A percentile compares a stretch with the other conserved stretches of the same genome.
These are phyloP conservation scores for Cataglyphis rosenhaueri DNA, from an alignment of 2,888 invertebrate genomes.

Conservation along the genomic window DNA sequence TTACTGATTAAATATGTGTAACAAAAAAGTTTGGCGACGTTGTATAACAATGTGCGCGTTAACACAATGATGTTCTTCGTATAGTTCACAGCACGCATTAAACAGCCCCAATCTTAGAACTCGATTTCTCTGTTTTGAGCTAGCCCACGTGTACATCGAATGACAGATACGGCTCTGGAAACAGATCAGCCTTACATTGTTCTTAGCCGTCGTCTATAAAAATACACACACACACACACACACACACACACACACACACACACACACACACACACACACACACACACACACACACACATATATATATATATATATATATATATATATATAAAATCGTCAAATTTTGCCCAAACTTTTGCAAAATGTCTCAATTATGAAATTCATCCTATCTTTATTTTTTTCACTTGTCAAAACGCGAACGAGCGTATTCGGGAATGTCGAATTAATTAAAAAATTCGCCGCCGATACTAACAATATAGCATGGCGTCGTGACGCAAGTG, in stretches of 20 bases:
- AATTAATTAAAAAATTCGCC: slow-evolving; percentile 15
- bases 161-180: not conserved
- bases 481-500: slow-evolving; percentile 18
- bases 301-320: no score
- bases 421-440: not conserved
- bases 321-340: not conserved
- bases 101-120: no score
- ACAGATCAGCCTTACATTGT: not conserved
- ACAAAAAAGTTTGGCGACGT: no score
- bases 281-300: no score
- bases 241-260: no score
- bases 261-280: no score
- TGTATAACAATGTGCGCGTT: no score
- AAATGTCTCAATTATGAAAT: slow-evolving; percentile 1
- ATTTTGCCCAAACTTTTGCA: not conserved
- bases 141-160: not conserved
- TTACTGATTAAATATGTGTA: no score
- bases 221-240: no score
- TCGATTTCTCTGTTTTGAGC: no score
- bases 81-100: no score
- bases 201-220: not conserved
- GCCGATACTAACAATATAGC: not conserved
- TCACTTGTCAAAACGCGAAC: not conserved
- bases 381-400: not conserved
- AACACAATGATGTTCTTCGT: no score